Evolutionary conservation across 1,140 invertebrate genomes (phyloP), one percentile per base, ranked within the genome.

Genomic region (Cherax quadricarinatus): DNA sequence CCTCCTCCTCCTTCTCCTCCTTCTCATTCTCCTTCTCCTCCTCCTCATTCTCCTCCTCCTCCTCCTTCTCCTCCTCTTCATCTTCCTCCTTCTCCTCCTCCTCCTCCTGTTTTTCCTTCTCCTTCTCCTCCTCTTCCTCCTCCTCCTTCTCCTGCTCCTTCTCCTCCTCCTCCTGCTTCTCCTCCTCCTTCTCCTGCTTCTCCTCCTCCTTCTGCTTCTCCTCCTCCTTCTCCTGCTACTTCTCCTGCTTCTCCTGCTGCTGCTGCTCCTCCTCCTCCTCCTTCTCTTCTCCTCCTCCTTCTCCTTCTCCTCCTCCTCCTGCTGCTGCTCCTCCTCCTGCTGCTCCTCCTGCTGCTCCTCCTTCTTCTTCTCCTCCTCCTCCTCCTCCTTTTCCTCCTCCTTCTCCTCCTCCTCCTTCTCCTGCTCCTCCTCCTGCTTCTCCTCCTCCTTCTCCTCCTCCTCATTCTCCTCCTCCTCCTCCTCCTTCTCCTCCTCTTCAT

Each of bases 401-500:
- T 82, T 49, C 18, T 48, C 49, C 41, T 0, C 3, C 18, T 48
- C 49, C 80, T 51, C 49, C n/a, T 49, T 48, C 48, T 41, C 48
- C 4, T 49, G 4, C 48, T 41, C 48, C 79, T 49, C 48, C 48
- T 41, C 48, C n/a, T n/a, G n/a, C n/a, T n/a, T n/a, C n/a, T n/a
- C n/a, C n/a, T n/a, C n/a, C n/a, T n/a, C n/a, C n/a, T n/a, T n/a
- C n/a, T n/a, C n/a, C n/a, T n/a, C n/a, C n/a, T n/a, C n/a, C n/a
- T n/a, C n/a, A n/a, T n/a, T 41, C 48, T 48, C 48, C 79, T 81
- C 79, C 48, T 48, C 48, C 79, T 81, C 79, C 48, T 48, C 48
- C 79, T 81, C 79, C 48, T 48, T 49, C 79, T 81, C 79, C 48
- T 48, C 48, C 79, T 81, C 79, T 49, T 48, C 48, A 21, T 81